Conservation (phyloP, 2,797 vertebrate species). For the Cynodonichthys magdalenae region DNA sequence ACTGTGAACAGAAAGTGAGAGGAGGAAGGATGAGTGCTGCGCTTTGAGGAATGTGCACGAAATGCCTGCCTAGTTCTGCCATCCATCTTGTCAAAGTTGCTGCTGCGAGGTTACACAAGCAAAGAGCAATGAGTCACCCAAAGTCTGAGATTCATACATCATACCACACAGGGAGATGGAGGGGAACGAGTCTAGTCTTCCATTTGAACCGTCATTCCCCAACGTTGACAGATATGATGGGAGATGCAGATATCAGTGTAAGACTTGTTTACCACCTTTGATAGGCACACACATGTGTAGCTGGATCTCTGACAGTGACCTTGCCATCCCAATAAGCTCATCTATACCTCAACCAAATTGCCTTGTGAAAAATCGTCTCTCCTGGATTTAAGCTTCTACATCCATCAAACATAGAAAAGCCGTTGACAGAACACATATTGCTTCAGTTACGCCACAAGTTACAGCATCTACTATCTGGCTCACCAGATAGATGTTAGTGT, state of each 20-base stretch:
- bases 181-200: conserved; percentile 16
- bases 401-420: background rate
- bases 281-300: background rate
- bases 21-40: conserved; percentile 12
- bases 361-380: conserved; percentile 5
- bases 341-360: conserved; percentile 22
- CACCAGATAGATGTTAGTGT: conserved; percentile 2
- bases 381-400: conserved; percentile 8
- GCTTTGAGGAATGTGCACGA: conserved; percentile 34
- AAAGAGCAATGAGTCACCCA: conserved; percentile 25
- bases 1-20: conserved; percentile 15
- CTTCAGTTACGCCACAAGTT: conserved; percentile 11
- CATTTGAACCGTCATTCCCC: conserved; percentile 42
- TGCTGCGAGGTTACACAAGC: conserved; percentile 3
- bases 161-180: conserved; percentile 21
- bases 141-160: conserved; percentile 45
- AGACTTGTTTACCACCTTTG: conserved; percentile 22
- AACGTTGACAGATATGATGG: conserved; percentile 36
- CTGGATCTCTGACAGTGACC: conserved; percentile 20
- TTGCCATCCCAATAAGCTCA: conserved; percentile 22
- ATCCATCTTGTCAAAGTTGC: conserved; percentile 43
- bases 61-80: conserved; percentile 16
- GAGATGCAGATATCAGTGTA: conserved; percentile 25
- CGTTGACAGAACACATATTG: conserved; percentile 21
- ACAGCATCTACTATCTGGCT: background rate